Evolutionary conservation across 2,113 vertebrate genomes (phyloP).

Genomic region (Sylvietta virens): DNA sequence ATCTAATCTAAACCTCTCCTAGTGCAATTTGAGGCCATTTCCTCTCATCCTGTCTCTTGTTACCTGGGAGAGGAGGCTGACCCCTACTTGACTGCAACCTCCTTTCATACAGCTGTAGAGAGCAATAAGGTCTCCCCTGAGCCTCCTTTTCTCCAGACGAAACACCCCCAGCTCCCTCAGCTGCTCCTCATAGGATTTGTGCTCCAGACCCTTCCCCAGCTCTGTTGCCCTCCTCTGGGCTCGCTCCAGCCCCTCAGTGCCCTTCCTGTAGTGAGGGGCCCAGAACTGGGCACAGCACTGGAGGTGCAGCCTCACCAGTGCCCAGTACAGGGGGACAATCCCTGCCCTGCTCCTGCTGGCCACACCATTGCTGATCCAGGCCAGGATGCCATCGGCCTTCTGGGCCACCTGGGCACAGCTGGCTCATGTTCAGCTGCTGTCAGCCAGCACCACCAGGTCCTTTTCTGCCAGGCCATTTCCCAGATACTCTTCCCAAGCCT

Average conservation of each 20-base stretch:
- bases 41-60: not conserved
- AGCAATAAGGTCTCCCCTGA: not conserved
- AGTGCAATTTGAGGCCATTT: not conserved
- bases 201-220: not conserved
- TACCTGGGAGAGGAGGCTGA: not conserved
- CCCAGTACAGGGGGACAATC: not conserved
- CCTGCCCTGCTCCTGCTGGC: not conserved
- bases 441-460: not conserved
- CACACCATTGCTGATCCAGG: not conserved
- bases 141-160: not conserved
- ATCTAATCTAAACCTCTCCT: not conserved
- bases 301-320: not conserved
- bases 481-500: not conserved
- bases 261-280: not conserved
- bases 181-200: fast-evolving
- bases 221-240: not conserved
- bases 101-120: not conserved
- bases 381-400: not conserved
- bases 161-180: not conserved
- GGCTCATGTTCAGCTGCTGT: not conserved
- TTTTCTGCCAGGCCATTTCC: not conserved
- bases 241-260: fast-evolving
- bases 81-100: not conserved
- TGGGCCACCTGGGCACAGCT: not conserved
- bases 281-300: fast-evolving